phyloP scores from a whole-genome alignment of 2,113 vertebrate species.

The Labeo rohita region DNA sequence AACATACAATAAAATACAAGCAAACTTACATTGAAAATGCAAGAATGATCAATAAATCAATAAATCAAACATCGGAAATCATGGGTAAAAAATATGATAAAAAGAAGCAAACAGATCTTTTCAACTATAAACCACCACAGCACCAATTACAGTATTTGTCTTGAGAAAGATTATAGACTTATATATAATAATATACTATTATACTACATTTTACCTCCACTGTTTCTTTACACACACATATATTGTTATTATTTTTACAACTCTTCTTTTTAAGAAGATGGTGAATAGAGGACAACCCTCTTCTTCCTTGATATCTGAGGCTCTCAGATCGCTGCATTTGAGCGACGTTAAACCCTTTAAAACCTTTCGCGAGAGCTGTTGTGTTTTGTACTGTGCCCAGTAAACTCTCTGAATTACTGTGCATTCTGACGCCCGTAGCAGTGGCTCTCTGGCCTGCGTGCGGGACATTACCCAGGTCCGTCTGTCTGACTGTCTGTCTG shows the following conservation, averaged over 20 bases:
- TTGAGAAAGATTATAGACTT: not conserved
- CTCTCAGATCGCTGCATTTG: constrained; percentile 48
- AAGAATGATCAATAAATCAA: not conserved
- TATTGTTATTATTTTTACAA: not conserved
- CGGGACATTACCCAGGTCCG: constrained; percentile 39
- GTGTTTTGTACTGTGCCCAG: constrained; percentile 78
- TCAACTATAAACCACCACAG: not conserved
- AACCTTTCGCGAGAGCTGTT: constrained; percentile 72
- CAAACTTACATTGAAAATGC: not conserved
- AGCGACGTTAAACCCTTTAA: constrained; percentile 78
- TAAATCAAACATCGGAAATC: not conserved
- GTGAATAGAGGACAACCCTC: not conserved
- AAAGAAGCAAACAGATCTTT: not conserved
- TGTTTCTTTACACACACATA: not conserved
- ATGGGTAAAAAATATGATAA: not conserved
- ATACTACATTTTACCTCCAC: not conserved
- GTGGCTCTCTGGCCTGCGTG: constrained; percentile 55
- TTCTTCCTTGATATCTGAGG: not conserved
- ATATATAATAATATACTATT: not conserved
- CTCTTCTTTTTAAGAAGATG: not conserved
- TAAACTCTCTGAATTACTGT: constrained; percentile 82
- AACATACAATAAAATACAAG: not conserved
- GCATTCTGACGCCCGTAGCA: constrained; percentile 70
- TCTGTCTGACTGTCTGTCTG: constrained; percentile 62
- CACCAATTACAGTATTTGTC: not conserved